Evolutionary conservation across 1,140 invertebrate genomes (phyloP).

Genomic region (Matsumurasca onukii): DNA sequence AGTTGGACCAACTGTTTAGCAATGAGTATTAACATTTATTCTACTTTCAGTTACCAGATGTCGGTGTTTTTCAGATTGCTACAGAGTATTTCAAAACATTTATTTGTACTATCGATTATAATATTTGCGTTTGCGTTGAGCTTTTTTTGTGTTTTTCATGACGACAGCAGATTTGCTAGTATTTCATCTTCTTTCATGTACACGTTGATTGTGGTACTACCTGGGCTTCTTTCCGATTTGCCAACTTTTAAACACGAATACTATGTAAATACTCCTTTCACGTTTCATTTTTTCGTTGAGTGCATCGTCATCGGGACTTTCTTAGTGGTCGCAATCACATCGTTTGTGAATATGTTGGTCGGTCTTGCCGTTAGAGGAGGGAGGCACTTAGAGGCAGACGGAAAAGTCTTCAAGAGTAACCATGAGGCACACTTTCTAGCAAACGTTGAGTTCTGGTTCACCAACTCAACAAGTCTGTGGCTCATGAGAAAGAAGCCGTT

Average conservation of each 20-base stretch:
- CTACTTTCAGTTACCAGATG: background rate
- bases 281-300: conserved; percentile 8
- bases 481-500: no score
- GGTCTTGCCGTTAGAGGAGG: background rate
- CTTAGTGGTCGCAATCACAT: background rate
- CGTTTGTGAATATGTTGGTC: background rate
- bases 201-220: conserved; percentile 45
- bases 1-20: background rate
- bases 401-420: background rate
- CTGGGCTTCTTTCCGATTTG: conserved; percentile 40
- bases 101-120: background rate
- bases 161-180: background rate
- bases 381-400: background rate
- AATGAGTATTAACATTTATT: background rate
- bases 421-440: background rate
- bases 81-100: background rate
- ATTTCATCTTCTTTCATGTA: conserved; percentile 1
- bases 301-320: background rate
- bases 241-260: conserved; percentile 1
- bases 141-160: conserved; percentile 10
- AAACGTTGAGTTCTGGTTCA: conserved; percentile 8
- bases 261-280: background rate
- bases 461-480: no score
- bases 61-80: conserved; percentile 8
- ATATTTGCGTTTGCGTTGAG: conserved; percentile 1